Conservation (phyloP, 2,113 vertebrate genomes). For the Mustela lutreola region DNA sequence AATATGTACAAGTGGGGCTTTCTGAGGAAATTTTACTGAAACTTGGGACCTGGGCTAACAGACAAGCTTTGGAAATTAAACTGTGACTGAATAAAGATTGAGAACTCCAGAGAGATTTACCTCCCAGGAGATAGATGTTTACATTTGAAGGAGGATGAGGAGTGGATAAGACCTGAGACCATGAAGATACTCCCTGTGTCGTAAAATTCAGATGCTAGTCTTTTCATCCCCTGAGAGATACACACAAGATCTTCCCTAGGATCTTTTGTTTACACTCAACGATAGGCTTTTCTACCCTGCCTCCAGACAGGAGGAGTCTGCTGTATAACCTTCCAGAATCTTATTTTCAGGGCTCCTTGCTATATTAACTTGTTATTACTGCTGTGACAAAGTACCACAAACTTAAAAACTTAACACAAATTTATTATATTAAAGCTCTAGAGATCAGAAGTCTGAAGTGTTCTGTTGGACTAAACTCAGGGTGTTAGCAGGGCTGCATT, state of each 20-base stretch:
- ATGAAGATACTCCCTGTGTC: not conserved
- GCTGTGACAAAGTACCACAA: not conserved
- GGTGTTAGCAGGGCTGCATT: not conserved
- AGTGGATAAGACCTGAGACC: not conserved
- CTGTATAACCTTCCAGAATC: not conserved
- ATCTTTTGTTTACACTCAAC: not conserved
- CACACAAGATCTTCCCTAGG: not conserved
- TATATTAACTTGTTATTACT: not conserved
- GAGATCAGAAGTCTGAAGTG: not conserved
- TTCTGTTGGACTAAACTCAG: not conserved
- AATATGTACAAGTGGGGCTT: not conserved
- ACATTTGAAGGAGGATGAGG: not conserved
- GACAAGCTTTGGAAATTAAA: not conserved
- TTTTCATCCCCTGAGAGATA: not conserved
- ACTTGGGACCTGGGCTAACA: not conserved
- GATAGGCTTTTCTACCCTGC: no score
- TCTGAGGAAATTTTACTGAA: not conserved
- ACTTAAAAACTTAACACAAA: not conserved
- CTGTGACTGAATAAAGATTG: not conserved
- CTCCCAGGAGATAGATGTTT: not conserved
- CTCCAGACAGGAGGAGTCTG: not conserved
- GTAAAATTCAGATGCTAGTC: not conserved
- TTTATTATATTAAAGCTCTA: not conserved
- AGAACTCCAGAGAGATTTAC: not conserved
- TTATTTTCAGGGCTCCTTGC: not conserved